A percentile compares a stretch with the other conserved stretches of the same genome.
Evolutionary conservation across 2,888 invertebrate genomes (phyloP).

Genomic region (Megaustenia siamemsis): DNA sequence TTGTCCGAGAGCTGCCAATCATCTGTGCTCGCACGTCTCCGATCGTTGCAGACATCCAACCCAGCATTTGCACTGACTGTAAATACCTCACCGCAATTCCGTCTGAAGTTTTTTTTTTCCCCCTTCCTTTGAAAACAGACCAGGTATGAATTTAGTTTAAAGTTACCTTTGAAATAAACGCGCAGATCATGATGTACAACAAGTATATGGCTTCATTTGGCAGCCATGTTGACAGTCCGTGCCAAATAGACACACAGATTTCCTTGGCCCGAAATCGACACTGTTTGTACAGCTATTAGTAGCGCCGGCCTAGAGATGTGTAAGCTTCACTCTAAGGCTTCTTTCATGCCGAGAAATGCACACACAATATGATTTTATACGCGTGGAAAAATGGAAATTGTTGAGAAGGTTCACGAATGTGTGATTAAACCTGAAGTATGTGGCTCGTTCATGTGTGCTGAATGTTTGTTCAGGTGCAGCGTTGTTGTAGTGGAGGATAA

Average conservation of each 20-base stretch:
- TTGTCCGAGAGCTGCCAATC: no score
- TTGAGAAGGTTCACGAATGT: slow-evolving; percentile 8
- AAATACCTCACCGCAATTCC: background rate
- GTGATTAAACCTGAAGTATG: slow-evolving; percentile 16
- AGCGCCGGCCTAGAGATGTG: slow-evolving; percentile 29
- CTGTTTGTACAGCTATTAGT: slow-evolving; percentile 43
- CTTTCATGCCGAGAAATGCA: slow-evolving; percentile 29
- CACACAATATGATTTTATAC: slow-evolving; percentile 47
- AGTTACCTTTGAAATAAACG: slow-evolving; percentile 15
- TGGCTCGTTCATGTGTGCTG: background rate
- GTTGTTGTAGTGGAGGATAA: background rate
- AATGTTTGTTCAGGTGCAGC: slow-evolving; percentile 37
- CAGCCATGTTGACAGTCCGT: slow-evolving; percentile 43
- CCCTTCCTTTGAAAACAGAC: background rate
- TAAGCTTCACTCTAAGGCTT: background rate
- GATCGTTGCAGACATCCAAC: background rate
- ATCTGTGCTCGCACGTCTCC: no score
- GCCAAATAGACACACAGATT: slow-evolving; percentile 32
- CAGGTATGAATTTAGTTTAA: slow-evolving; percentile 26
- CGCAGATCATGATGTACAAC: slow-evolving; percentile 22
- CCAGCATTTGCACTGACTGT: background rate
- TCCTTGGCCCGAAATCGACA: slow-evolving; percentile 7
- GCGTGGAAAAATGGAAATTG: slow-evolving; percentile 24
- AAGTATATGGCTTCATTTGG: background rate
- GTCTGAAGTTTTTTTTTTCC: background rate